Conservation (phyloP, 2,888 invertebrate genomes). For the Meghimatium bilineatum region DNA sequence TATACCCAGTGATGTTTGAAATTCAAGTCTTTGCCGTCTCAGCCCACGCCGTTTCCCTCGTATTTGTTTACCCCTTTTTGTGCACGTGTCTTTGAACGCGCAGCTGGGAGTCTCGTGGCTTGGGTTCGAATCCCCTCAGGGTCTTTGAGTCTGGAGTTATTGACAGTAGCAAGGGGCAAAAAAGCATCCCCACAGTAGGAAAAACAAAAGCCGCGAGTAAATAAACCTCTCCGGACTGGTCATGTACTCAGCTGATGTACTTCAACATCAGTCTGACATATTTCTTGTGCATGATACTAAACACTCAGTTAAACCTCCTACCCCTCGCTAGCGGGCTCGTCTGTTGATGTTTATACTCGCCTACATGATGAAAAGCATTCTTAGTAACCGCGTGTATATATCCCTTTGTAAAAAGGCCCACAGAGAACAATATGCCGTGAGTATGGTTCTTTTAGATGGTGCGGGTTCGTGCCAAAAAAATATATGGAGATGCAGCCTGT, state of each 20-base stretch:
- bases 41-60: constrained; percentile 27
- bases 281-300: constrained; percentile 7
- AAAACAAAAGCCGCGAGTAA: constrained; percentile 45
- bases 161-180: constrained; percentile 42
- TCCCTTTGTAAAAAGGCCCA: constrained; percentile 38
- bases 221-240: constrained; percentile 40
- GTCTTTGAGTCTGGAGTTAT: constrained; percentile 30
- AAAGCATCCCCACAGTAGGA: constrained; percentile 33
- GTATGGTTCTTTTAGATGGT: constrained; percentile 19
- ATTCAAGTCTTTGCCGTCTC: constrained; percentile 33
- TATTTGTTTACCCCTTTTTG: constrained; percentile 43
- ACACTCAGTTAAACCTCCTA: constrained; percentile 6
- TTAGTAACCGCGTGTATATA: constrained; percentile 31
- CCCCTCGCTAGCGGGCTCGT: constrained; percentile 28
- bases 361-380: constrained; percentile 47
- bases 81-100: constrained; percentile 43
- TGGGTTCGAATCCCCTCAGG: constrained; percentile 43
- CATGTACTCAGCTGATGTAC: constrained; percentile 25
- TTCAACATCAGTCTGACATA: constrained; percentile 1
- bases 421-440: constrained; percentile 37
- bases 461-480: constrained; percentile 31
- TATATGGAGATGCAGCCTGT: constrained; percentile 28
- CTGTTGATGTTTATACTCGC: constrained; percentile 33
- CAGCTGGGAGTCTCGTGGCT: constrained; percentile 43
- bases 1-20: constrained; percentile 41